phyloP scores from a whole-genome alignment of 2,797 vertebrate species.

The Chromis chromis region DNA sequence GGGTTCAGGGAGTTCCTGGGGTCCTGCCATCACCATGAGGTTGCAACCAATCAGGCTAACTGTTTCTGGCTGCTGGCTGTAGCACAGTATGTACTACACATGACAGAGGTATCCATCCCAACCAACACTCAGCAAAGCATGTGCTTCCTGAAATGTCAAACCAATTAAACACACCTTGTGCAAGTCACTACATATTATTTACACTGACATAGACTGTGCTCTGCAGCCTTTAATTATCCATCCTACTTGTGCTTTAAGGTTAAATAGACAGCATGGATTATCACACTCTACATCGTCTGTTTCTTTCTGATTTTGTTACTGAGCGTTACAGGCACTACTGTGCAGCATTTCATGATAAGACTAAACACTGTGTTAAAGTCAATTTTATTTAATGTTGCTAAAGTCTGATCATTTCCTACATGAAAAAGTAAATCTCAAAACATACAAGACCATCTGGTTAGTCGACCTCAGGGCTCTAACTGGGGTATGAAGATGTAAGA shows the following conservation, averaged over 20 bases:
- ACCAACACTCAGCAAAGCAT: not conserved
- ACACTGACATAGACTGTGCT: not conserved
- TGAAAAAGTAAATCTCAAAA: too few species aligned
- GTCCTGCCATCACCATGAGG: not conserved
- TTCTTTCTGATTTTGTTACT: too few species aligned
- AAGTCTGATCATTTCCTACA: too few species aligned
- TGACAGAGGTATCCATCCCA: not conserved
- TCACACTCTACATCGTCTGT: too few species aligned
- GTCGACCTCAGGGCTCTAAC: too few species aligned
- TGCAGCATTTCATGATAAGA: too few species aligned
- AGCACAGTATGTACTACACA: too few species aligned
- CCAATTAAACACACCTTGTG: not conserved
- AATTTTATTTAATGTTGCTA: too few species aligned
- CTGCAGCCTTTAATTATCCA: not conserved
- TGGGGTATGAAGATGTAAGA: too few species aligned
- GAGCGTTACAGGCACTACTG: too few species aligned
- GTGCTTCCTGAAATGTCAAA: not conserved
- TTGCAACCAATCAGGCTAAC: not conserved
- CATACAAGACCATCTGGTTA: too few species aligned
- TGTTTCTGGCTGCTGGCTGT: not conserved
- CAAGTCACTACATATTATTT: not conserved
- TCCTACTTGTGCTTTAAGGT: not conserved
- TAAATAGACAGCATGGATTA: not conserved
- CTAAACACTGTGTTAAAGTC: too few species aligned
- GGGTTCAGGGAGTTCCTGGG: not conserved